phyloP scores from a whole-genome alignment of 2,888 invertebrate species.

The Caenorhabditis sinica region DNA sequence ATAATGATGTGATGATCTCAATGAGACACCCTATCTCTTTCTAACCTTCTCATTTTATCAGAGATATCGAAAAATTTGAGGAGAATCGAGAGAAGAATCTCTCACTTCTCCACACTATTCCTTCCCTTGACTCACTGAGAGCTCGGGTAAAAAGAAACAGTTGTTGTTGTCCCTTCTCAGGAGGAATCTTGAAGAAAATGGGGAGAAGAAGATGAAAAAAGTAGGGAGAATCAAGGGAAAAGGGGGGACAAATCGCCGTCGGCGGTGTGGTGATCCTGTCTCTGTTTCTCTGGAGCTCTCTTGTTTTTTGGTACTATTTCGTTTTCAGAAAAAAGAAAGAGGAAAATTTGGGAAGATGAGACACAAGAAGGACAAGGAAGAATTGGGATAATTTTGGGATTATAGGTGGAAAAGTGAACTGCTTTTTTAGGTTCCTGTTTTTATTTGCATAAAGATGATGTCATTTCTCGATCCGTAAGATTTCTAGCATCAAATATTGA shows the following conservation, averaged over 20 bases:
- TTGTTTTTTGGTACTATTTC: not conserved
- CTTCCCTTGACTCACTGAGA: not conserved
- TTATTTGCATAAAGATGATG: no score
- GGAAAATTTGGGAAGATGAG: not conserved
- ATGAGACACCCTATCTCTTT: not conserved
- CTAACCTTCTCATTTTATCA: constrained; percentile 13
- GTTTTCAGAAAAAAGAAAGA: not conserved
- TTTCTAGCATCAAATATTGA: no score
- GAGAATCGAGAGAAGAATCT: constrained; percentile 15
- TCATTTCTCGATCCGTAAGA: no score
- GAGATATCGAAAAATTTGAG: not conserved
- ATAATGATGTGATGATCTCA: constrained; percentile 23
- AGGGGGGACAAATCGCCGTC: constrained; percentile 46
- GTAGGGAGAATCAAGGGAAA: constrained; percentile 3
- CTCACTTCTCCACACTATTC: not conserved
- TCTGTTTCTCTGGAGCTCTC: constrained; percentile 24
- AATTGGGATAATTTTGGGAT: not conserved
- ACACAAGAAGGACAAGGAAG: not conserved
- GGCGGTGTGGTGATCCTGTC: constrained; percentile 58
- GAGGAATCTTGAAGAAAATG: constrained; percentile 32
- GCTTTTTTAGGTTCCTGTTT: no score
- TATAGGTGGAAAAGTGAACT: not conserved
- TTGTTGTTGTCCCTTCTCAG: constrained; percentile 43
- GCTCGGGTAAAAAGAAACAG: constrained; percentile 37
- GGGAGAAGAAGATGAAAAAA: constrained; percentile 7